A percentile compares a stretch with the other conserved stretches of the same genome.
Evolutionary conservation across 2,113 vertebrate genomes (phyloP).

Genomic region (Monopterus albus): DNA sequence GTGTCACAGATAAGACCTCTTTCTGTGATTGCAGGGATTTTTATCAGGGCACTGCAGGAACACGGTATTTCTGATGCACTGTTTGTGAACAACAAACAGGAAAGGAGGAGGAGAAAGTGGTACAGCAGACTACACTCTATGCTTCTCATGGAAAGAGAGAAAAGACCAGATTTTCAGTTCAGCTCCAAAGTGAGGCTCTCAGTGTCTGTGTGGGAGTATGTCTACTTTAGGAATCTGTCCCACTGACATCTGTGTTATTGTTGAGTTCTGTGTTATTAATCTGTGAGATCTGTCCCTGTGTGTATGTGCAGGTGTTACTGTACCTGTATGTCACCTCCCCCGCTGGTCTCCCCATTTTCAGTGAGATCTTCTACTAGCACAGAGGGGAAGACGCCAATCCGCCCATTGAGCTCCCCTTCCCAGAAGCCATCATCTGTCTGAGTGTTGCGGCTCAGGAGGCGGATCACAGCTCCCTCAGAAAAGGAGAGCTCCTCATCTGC

Average conservation of each 20-base stretch:
- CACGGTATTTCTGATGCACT: constrained; percentile 40
- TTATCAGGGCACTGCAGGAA: constrained; percentile 58
- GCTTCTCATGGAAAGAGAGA: constrained; percentile 54
- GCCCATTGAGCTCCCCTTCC: constrained; percentile 95
- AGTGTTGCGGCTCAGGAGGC: constrained; percentile 95
- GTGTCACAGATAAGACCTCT: constrained; percentile 60
- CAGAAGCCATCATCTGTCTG: constrained; percentile 98
- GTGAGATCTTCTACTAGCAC: constrained; percentile 95
- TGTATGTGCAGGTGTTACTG: not conserved
- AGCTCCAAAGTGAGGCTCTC: not conserved
- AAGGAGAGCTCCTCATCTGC: constrained; percentile 96
- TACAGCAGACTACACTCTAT: constrained; percentile 12
- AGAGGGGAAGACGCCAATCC: constrained; percentile 93
- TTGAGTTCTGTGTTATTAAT: not conserved
- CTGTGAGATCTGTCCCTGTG: not conserved
- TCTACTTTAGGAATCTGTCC: not conserved
- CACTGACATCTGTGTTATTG: not conserved
- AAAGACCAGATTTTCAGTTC: constrained; percentile 31
- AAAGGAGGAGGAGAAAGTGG: constrained; percentile 22
- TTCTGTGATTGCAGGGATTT: constrained; percentile 60
- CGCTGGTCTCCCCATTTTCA: constrained; percentile 88
- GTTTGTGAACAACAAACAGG: constrained; percentile 58
- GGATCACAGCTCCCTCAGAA: constrained; percentile 94
- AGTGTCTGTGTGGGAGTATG: not conserved
- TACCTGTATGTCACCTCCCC: constrained; percentile 67